Conservation (phyloP, 2,888 invertebrate species). For the Meliscaeva auricollis region DNA sequence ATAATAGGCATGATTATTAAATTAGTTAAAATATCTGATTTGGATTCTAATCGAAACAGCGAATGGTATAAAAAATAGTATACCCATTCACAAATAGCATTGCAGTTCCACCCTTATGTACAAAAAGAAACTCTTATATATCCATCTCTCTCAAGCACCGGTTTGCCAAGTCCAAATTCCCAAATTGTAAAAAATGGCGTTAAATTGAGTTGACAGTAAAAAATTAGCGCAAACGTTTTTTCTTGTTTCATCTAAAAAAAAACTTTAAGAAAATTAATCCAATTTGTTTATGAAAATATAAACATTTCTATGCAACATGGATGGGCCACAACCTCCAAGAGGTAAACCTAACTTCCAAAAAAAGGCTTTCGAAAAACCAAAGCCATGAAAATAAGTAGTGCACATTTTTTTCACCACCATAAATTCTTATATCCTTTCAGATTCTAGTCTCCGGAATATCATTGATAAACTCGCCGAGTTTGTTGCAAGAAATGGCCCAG, state of each 20-base stretch:
- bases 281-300: slow-evolving; percentile 22
- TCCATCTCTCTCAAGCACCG: slow-evolving; percentile 49
- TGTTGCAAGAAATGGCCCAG: slow-evolving; percentile 99
- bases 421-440: slow-evolving; percentile 82
- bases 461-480: slow-evolving; percentile 99
- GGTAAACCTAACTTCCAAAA: slow-evolving; percentile 41
- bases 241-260: slow-evolving; percentile 14
- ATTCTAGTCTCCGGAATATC: slow-evolving; percentile 97
- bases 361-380: background rate
- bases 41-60: no score
- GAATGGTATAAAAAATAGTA: no score
- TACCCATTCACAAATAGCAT: background rate
- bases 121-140: background rate
- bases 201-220: slow-evolving; percentile 65
- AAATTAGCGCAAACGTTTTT: slow-evolving; percentile 66
- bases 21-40: no score
- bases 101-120: slow-evolving; percentile 4
- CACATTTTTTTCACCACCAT: slow-evolving; percentile 6
- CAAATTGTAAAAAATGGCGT: slow-evolving; percentile 68
- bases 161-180: slow-evolving; percentile 26
- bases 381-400: background rate
- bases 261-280: slow-evolving; percentile 2
- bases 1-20: no score
- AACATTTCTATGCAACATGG: slow-evolving; percentile 60
- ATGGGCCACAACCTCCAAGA: slow-evolving; percentile 74